A percentile compares a stretch with the other conserved stretches of the same genome.
Evolutionary conservation across 1,140 invertebrate species (phyloP).

Genomic region (Lordiphosa clarofinis): DNA sequence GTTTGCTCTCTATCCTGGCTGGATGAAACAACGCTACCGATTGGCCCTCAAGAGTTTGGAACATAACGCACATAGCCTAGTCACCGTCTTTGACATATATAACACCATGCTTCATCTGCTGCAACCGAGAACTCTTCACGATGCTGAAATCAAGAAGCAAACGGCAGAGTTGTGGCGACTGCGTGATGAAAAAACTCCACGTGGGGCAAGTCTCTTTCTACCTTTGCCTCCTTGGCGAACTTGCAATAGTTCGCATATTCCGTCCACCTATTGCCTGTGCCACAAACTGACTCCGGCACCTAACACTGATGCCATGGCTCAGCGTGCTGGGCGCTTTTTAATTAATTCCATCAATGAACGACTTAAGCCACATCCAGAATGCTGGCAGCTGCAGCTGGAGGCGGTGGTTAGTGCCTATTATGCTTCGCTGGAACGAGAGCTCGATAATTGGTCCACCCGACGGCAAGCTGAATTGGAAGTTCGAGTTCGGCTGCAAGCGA

Average conservation of each 20-base stretch:
- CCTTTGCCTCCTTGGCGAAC: conserved; percentile 85
- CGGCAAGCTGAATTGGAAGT: conserved; percentile 62
- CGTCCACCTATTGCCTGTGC: conserved; percentile 90
- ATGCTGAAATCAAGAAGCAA: conserved; percentile 30
- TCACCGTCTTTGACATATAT: conserved; percentile 90
- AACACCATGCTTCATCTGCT: conserved; percentile 83
- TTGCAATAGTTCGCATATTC: conserved; percentile 86
- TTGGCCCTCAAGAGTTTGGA: conserved; percentile 84
- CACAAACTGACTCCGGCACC: conserved; percentile 81
- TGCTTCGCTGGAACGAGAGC: conserved; percentile 1
- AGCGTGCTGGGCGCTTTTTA: conserved; percentile 80
- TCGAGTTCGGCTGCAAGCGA: conserved; percentile 81
- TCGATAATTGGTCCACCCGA: conserved; percentile 37
- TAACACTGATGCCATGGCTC: conserved; percentile 76
- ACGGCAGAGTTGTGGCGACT: conserved; percentile 76
- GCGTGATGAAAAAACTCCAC: conserved; percentile 51
- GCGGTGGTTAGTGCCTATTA: conserved; percentile 21
- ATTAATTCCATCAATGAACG: conserved; percentile 83
- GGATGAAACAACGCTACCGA: conserved; percentile 85
- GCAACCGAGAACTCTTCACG: conserved; percentile 66
- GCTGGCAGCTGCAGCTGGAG: conserved; percentile 56
- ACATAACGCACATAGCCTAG: conserved; percentile 85
- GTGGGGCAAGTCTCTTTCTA: conserved; percentile 87
- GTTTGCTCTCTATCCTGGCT: conserved; percentile 87
- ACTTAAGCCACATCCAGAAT: conserved; percentile 82